Conservation (phyloP, 23 tunicate genomes). For the Aplidium turbinatum region DNA sequence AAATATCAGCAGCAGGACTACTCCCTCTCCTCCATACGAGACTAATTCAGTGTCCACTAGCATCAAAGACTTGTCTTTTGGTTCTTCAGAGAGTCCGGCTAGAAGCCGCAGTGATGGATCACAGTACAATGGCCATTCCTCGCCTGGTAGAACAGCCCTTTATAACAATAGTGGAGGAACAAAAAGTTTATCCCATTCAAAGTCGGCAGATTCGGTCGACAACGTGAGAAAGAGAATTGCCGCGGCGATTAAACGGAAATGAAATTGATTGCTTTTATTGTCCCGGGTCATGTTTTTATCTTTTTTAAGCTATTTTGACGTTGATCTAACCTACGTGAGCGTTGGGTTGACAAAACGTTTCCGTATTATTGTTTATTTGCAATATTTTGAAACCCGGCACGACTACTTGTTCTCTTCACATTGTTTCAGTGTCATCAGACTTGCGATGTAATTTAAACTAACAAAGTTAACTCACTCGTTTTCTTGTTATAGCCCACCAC, state of each 20-base stretch:
- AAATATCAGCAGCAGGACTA: neutral
- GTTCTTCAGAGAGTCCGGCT: slow-evolving; percentile 4
- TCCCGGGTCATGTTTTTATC: neutral
- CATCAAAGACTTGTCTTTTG: slow-evolving; percentile 43
- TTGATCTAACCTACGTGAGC: too few relatives aligned
- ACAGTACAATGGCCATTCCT: slow-evolving; percentile 13
- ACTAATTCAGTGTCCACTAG: slow-evolving; percentile 27
- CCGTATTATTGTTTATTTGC: too few relatives aligned
- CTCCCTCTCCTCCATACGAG: slow-evolving; percentile 1
- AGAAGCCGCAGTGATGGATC: slow-evolving; percentile 35
- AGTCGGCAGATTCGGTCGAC: slow-evolving; percentile 73
- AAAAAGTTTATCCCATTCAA: slow-evolving; percentile 33
- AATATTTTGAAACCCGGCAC: too few relatives aligned
- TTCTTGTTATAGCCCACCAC: too few relatives aligned
- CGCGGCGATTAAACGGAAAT: slow-evolving; percentile 85
- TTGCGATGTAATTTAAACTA: too few relatives aligned
- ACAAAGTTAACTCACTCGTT: too few relatives aligned
- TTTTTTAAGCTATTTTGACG: neutral
- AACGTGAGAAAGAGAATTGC: slow-evolving; percentile 73
- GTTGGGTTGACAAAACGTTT: too few relatives aligned
- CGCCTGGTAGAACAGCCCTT: neutral
- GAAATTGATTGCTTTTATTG: neutral
- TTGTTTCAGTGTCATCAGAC: too few relatives aligned
- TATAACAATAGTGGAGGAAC: neutral
- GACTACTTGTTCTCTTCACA: too few relatives aligned